phyloP scores from a whole-genome alignment of 2,888 invertebrate species.

The Andrena flavipes region DNA sequence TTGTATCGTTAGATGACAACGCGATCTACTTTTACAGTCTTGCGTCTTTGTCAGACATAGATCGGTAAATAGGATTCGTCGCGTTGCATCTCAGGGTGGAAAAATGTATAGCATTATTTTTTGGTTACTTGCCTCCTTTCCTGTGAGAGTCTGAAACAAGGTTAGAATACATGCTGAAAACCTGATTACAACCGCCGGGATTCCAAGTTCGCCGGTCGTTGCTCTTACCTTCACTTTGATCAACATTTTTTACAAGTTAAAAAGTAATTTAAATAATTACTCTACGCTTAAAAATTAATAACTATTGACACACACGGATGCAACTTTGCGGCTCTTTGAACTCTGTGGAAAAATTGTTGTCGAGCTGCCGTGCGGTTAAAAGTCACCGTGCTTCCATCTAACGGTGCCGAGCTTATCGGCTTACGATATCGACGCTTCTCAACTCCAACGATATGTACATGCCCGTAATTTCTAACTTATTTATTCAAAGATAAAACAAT shows the following conservation, averaged over 20 bases:
- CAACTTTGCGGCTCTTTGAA: constrained; percentile 38
- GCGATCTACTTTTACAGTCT: neutral
- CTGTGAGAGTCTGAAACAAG: constrained; percentile 92
- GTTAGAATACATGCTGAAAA: constrained; percentile 50
- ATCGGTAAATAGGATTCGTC: neutral
- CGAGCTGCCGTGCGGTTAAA: neutral
- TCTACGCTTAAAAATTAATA: constrained; percentile 34
- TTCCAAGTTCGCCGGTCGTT: constrained; percentile 6
- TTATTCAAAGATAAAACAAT: too few species aligned
- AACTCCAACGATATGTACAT: neutral
- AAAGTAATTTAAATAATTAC: constrained; percentile 38
- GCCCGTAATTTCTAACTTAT: neutral
- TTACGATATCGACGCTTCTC: neutral
- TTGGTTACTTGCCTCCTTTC: constrained; percentile 89
- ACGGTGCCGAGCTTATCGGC: constrained; percentile 9
- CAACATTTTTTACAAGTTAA: constrained; percentile 87
- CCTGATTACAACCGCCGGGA: neutral
- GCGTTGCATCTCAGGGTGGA: neutral
- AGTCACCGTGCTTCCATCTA: constrained; percentile 35
- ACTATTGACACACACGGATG: constrained; percentile 30
- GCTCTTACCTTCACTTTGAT: constrained; percentile 92
- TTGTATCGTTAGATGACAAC: constrained; percentile 7
- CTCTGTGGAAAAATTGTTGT: constrained; percentile 39
- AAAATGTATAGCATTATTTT: constrained; percentile 30
- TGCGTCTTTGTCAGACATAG: neutral